Evolutionary conservation across 2,888 invertebrate genomes (phyloP).

Genomic region (Aporophyla lueneburgensis): DNA sequence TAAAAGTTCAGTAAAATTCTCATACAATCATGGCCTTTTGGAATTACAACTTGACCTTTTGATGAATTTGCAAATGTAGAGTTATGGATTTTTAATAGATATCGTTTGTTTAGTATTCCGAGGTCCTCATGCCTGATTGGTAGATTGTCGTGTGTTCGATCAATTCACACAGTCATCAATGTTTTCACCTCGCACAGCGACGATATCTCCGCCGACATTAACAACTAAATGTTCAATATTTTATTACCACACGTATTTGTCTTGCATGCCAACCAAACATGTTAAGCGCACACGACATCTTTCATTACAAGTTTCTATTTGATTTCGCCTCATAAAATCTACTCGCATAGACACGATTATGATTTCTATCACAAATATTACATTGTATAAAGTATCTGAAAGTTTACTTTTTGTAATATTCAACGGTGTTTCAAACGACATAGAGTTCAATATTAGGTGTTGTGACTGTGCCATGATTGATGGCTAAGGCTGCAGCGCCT

Average conservation of each 20-base stretch:
- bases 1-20: background rate
- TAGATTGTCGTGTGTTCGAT: constrained; percentile 63
- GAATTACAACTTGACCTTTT: background rate
- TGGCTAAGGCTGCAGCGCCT: constrained; percentile 68
- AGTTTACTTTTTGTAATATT: constrained; percentile 63
- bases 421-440: constrained; percentile 60
- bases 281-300: constrained; percentile 86
- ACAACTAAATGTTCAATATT: constrained; percentile 88
- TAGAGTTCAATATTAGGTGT: constrained; percentile 73
- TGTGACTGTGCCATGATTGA: constrained; percentile 61
- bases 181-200: constrained; percentile 78
- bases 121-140: constrained; percentile 20
- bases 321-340: constrained; percentile 88
- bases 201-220: constrained; percentile 81
- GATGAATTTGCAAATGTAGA: constrained; percentile 1
- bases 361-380: constrained; percentile 89
- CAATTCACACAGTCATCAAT: constrained; percentile 71
- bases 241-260: constrained; percentile 87
- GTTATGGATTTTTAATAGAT: background rate
- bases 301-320: constrained; percentile 91
- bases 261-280: constrained; percentile 87
- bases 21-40: background rate
- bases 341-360: constrained; percentile 87
- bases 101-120: constrained; percentile 10
- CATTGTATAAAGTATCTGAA: constrained; percentile 79